phyloP scores from a whole-genome alignment of 1,140 invertebrate genomes.

The Melanaphis sacchari region DNA sequence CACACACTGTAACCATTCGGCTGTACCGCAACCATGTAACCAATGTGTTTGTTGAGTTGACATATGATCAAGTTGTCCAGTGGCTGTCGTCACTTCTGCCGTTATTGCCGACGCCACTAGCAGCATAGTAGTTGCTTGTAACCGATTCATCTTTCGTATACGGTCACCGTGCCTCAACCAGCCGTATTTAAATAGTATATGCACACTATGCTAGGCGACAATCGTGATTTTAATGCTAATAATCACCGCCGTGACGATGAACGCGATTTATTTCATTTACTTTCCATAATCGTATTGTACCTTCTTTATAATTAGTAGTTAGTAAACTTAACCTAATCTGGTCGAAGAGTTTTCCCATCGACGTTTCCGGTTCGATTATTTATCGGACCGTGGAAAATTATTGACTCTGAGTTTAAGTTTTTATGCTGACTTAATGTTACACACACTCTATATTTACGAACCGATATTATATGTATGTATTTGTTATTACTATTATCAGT shows the following conservation, averaged over 20 bases:
- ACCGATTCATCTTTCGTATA: neutral
- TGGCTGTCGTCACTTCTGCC: neutral
- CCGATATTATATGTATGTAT: too few species aligned
- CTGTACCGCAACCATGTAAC: neutral
- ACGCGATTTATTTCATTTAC: neutral
- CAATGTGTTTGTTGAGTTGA: neutral
- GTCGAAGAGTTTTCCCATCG: neutral
- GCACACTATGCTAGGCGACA: neutral
- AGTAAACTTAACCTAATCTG: neutral
- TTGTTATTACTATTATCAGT: too few species aligned
- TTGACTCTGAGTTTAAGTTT: neutral
- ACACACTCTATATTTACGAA: neutral
- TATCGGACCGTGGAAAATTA: constrained; percentile 33
- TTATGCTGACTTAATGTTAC: neutral
- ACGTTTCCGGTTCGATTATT: constrained; percentile 16
- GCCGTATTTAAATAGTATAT: neutral
- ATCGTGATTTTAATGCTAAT: neutral
- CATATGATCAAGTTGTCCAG: neutral
- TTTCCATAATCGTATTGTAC: neutral
- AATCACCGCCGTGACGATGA: neutral
- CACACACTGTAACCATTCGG: neutral
- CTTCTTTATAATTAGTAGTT: neutral
- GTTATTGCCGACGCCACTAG: neutral
- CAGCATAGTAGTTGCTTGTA: neutral
- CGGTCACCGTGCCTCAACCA: neutral